Evolutionary conservation across 1,140 invertebrate genomes (phyloP).

Genomic region (Metopolophium dirhodum): DNA sequence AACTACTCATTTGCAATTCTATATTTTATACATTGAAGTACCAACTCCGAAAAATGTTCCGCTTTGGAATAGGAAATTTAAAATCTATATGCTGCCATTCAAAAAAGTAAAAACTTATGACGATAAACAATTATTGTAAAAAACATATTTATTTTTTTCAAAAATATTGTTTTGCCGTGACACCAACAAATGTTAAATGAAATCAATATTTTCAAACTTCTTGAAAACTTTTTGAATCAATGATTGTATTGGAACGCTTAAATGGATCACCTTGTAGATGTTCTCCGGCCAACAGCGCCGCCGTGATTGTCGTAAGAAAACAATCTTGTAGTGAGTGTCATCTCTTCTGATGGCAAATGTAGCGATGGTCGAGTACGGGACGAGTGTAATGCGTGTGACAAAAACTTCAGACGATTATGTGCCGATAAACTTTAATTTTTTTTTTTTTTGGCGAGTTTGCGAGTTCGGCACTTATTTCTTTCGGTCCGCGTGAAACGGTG

Average conservation of each 20-base stretch:
- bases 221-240: background rate
- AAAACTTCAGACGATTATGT: background rate
- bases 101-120: background rate
- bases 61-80: no score
- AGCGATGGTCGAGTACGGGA: background rate
- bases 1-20: background rate
- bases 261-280: background rate
- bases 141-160: background rate
- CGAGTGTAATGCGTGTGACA: background rate
- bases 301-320: background rate
- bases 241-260: background rate
- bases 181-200: background rate
- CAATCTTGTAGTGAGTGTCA: background rate
- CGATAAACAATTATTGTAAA: background rate
- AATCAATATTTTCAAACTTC: background rate
- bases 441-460: background rate
- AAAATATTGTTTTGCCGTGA: no score
- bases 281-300: background rate
- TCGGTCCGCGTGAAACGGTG: background rate
- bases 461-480: background rate
- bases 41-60: background rate
- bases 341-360: background rate
- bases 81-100: background rate
- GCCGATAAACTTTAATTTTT: background rate
- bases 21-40: background rate